phyloP scores from a whole-genome alignment of 2,113 vertebrate genomes.

The Acanthisitta chloris region DNA sequence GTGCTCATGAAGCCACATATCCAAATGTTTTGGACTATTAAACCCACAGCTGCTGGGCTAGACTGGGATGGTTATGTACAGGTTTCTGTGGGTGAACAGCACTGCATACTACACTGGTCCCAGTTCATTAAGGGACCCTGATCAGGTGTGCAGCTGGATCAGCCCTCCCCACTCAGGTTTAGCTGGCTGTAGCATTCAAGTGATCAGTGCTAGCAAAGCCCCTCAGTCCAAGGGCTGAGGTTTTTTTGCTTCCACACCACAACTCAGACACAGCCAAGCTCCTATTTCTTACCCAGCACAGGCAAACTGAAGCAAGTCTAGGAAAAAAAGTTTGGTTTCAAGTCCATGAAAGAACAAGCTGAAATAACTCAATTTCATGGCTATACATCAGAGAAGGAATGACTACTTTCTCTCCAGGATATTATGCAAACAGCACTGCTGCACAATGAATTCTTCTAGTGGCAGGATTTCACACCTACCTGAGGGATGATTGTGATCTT shows the following conservation, averaged over 20 bases:
- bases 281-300: not conserved
- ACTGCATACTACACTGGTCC: not conserved
- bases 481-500: slow-evolving; percentile 97
- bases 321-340: not conserved
- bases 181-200: not conserved
- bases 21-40: not conserved
- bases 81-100: not conserved
- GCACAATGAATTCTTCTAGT: not conserved
- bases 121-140: not conserved
- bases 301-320: not conserved
- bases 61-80: not conserved
- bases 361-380: not conserved
- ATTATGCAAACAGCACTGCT: not conserved
- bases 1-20: not conserved
- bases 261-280: not conserved
- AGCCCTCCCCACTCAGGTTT: not conserved
- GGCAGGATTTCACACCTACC: slow-evolving; percentile 62
- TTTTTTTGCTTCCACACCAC: not conserved
- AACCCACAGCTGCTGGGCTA: not conserved
- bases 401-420: not conserved
- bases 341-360: not conserved
- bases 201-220: not conserved
- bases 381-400: not conserved
- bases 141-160: not conserved
- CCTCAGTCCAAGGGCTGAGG: not conserved